Base-by-base conservation (phyloP, 2,113 vertebrate species). In the Calypte anna region DNA sequence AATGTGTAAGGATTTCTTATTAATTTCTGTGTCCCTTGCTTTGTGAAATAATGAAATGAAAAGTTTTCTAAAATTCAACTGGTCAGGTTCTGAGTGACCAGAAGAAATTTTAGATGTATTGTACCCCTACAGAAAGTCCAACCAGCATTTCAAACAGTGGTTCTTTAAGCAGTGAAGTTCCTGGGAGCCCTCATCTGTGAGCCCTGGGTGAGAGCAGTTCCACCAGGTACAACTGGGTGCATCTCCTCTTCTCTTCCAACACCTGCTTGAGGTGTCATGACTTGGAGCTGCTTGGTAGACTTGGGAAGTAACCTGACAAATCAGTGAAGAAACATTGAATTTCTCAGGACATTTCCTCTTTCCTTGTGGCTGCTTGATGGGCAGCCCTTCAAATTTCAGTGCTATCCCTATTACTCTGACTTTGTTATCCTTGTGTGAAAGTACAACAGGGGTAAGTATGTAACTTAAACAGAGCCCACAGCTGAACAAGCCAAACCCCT, bases 401-500 rank as follows among this genome's bases (percentile, higher is more conserved):
- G 61, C 75, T 88, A 86, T 63, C 53, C 58, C 75, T 79, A 16
- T 87, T 78, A 31, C 48, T 64, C 82, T 83, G 75, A 50, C 90
- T 96, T 95, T 97, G 86, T 97, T 97, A 91, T 96, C 57, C 18
- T 88, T 86, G 59, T 78, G 55, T 38, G 80, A 86, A 96, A 97
- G 88, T 67, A 89, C 97, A 97, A 86, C 81, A 92, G 1, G 68
- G 46, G 40, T 74, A 80, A 93, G 89, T 74, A 61, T 75, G 31
- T 73, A 97, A 93, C 75, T 95, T 94, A 88, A 93, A 80, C 38
- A 86, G 58, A 96, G 54, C 77, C 68, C 84, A 59, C 96, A 96
- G 96, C 86, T 59, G 91, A 97, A 93, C 86, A 96, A 97, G 88
- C 84, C 81, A 92, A 84, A 55, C 72, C 78, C 75, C 91, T 97